phyloP scores from a whole-genome alignment of 2,888 invertebrate genomes.

The Acanthacorydalis orientalis region DNA sequence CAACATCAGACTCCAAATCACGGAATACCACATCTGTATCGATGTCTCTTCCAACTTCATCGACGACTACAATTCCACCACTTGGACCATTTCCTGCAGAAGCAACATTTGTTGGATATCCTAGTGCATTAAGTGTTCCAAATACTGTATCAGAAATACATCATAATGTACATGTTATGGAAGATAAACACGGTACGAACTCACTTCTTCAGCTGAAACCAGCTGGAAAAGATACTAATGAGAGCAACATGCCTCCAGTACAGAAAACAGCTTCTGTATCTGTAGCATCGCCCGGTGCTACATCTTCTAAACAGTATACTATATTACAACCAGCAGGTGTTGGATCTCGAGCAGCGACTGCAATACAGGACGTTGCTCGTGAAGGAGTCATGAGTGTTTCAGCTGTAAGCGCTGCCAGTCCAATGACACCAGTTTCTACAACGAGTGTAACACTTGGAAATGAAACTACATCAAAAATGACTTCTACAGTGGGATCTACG shows the following conservation, averaged over 20 bases:
- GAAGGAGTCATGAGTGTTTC: conserved; percentile 46
- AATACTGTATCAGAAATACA: conserved; percentile 18
- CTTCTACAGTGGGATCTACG: conserved; percentile 10
- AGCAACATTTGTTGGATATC: conserved; percentile 58
- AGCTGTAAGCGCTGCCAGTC: conserved; percentile 27
- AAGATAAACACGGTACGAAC: conserved; percentile 24
- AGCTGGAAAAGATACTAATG: conserved; percentile 16
- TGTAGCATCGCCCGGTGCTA: conserved; percentile 24
- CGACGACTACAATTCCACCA: conserved; percentile 23
- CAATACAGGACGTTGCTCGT: conserved; percentile 55
- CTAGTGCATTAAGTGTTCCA: conserved; percentile 25
- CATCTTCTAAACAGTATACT: conserved; percentile 64
- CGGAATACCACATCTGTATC: conserved; percentile 14
- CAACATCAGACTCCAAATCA: conserved; percentile 41
- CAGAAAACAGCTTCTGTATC: conserved; percentile 13
- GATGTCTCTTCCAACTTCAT: conserved; percentile 12
- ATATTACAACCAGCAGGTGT: conserved; percentile 70
- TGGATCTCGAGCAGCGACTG: conserved; percentile 66
- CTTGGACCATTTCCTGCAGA: conserved; percentile 49
- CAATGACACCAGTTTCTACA: conserved; percentile 5
- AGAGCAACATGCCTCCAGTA: conserved; percentile 12
- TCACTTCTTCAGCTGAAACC: conserved; percentile 15
- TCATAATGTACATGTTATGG: conserved; percentile 17
- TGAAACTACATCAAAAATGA: conserved; percentile 23
- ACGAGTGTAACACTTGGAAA: conserved; percentile 11